Evolutionary conservation across 2,888 invertebrate species (phyloP), one percentile per base, ranked within the genome.

Genomic region (Polydrusus pterygomalis): DNA sequence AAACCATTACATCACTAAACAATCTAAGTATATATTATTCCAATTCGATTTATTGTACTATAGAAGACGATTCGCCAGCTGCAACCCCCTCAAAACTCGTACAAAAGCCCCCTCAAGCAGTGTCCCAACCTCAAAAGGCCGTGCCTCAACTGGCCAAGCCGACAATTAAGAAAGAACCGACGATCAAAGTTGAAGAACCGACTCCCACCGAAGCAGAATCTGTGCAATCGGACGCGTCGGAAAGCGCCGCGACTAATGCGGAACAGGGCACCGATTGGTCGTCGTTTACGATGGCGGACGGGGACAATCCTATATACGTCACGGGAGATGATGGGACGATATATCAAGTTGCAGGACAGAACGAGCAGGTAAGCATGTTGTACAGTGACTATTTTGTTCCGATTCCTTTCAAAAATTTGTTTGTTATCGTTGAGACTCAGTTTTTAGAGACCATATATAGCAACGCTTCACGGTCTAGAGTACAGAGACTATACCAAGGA

Each of bases 261-360:
- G 56, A 70, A 30, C 75, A 78, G 9, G 65, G 60, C 6, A 77
- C 81, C n/a, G 84, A 85, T 88, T 77, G 82, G 71, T 80, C 83
- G 6, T 80, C 83, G 1, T 83, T 87, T 65, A 83, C 85, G 6
- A 77, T 86, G 38, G 80, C 70, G 77, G 81, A 87, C 60, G 81
- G 82, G 2, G 91, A 92, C 34, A 90, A 92, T 77, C 92, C 95
- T 15, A 91, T 95, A 77, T 91, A 95, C 83, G 95, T 95, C 49
- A 92, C 95, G 0, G 95, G 95, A 0, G 95, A 95, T 81, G 95
- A 96, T 83, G 95, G 96, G n/a, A 92, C 93, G 0, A 90, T 94
- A 10, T 94, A 93, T 85, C 93, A 94, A 88, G 92, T 92, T 78
- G 87, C 87, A 8, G 87, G 95, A n/a, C 94, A 95, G 83, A 94